These are phyloP conservation scores for Calosoma granatense DNA, from an alignment of 1,140 invertebrate genomes.

Conservation along the genomic window DNA sequence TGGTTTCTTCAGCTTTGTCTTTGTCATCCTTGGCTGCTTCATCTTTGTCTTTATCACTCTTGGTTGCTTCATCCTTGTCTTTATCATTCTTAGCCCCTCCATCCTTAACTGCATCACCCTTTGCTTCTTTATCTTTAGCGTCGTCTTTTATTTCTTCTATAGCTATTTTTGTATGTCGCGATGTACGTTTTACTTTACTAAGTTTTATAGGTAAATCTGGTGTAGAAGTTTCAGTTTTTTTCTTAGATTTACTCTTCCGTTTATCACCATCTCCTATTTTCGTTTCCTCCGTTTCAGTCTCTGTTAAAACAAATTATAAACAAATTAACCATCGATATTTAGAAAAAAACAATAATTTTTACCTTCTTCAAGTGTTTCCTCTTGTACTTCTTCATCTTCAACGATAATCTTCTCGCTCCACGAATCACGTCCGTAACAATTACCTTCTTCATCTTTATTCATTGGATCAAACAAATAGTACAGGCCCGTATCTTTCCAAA, in stretches of 20 bases:
- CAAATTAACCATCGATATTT: too few species aligned
- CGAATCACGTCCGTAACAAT: constrained; percentile 24
- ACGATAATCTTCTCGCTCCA: constrained; percentile 15
- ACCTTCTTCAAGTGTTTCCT: too few species aligned
- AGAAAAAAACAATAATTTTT: too few species aligned
- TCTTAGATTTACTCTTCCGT: too few species aligned
- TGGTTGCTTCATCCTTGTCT: too few species aligned
- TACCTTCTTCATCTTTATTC: constrained; percentile 24
- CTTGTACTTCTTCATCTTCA: constrained; percentile 8
- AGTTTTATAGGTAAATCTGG: too few species aligned
- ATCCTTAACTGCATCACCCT: background rate
- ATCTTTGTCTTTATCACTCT: background rate
- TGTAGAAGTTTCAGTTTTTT: too few species aligned
- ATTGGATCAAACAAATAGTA: constrained; percentile 32
- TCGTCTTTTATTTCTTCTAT: constrained; percentile 10
- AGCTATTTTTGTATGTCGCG: background rate
- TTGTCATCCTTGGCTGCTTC: background rate
- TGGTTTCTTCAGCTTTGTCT: background rate
- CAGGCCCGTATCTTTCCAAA: constrained; percentile 24
- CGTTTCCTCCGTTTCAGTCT: constrained; percentile 10
- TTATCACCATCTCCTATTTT: background rate
- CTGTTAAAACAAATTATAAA: too few species aligned
- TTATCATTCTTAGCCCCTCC: too few species aligned
- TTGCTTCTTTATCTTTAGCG: background rate
- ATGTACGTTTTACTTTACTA: too few species aligned